phyloP scores from a whole-genome alignment of 1,140 invertebrate genomes.

The Planococcus citri region DNA sequence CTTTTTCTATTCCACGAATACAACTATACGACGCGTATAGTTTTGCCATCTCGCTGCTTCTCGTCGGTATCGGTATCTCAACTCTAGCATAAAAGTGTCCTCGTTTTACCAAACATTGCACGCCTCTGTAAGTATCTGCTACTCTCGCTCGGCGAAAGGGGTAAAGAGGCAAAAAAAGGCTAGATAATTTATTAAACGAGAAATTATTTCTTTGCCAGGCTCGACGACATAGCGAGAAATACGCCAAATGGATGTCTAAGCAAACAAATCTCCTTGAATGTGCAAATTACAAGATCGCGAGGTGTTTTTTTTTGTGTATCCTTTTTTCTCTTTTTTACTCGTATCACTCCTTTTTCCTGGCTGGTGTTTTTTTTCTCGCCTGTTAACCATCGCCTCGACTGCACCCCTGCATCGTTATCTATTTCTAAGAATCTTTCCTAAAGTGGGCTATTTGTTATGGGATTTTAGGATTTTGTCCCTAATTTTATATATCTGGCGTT shows the following conservation, averaged over 20 bases:
- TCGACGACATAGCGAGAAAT: neutral
- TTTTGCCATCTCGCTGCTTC: too few relatives aligned
- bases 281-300: neutral
- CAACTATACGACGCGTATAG: too few relatives aligned
- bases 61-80: too few relatives aligned
- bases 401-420: neutral
- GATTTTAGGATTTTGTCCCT: neutral
- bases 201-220: neutral
- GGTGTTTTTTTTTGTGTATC: neutral
- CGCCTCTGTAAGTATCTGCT: too few relatives aligned
- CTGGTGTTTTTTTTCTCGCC: too few relatives aligned
- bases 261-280: neutral
- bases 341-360: too few relatives aligned
- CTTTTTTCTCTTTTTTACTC: too few relatives aligned
- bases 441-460: constrained; percentile 1
- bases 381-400: too few relatives aligned
- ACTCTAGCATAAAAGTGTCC: neutral
- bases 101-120: neutral
- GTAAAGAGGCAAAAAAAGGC: neutral
- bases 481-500: neutral
- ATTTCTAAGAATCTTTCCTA: neutral
- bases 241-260: neutral
- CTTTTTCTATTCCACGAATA: too few relatives aligned
- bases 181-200: neutral
- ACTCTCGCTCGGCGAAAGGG: too few relatives aligned